Evolutionary conservation across 1,140 invertebrate genomes (phyloP).

Genomic region (Pachypsylla venusta): DNA sequence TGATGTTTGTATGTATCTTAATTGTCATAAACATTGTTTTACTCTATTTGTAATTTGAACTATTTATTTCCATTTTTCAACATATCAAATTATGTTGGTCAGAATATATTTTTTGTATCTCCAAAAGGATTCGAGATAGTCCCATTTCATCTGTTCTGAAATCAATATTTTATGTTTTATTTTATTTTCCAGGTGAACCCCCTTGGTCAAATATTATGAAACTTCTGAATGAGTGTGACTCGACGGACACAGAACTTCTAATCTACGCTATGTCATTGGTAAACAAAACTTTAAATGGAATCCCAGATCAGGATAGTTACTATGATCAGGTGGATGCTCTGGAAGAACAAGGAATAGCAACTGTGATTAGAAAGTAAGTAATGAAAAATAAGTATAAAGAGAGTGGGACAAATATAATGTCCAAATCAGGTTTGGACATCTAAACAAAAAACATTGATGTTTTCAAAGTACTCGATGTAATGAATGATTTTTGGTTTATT

Average conservation of each 20-base stretch:
- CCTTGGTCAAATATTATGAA: conserved; percentile 77
- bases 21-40: too few relatives aligned
- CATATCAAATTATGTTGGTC: too few relatives aligned
- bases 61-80: too few relatives aligned
- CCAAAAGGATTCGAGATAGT: too few relatives aligned
- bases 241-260: conserved; percentile 85
- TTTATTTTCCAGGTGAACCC: conserved; percentile 35
- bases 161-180: background rate
- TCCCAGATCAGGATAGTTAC: conserved; percentile 93
- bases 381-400: background rate
- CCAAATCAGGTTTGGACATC: background rate
- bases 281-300: conserved; percentile 90
- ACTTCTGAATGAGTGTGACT: conserved; percentile 85
- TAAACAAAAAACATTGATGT: background rate
- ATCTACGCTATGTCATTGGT: conserved; percentile 93
- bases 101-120: too few relatives aligned
- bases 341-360: conserved; percentile 92
- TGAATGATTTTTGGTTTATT: too few relatives aligned
- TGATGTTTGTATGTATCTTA: too few relatives aligned
- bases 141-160: too few relatives aligned
- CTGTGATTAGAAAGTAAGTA: conserved; percentile 57
- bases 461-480: too few relatives aligned
- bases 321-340: conserved; percentile 94
- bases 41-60: too few relatives aligned
- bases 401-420: background rate